These are phyloP conservation scores for Mythimna lalbum DNA, from an alignment of 2,888 invertebrate genomes.

Conservation along the genomic window DNA sequence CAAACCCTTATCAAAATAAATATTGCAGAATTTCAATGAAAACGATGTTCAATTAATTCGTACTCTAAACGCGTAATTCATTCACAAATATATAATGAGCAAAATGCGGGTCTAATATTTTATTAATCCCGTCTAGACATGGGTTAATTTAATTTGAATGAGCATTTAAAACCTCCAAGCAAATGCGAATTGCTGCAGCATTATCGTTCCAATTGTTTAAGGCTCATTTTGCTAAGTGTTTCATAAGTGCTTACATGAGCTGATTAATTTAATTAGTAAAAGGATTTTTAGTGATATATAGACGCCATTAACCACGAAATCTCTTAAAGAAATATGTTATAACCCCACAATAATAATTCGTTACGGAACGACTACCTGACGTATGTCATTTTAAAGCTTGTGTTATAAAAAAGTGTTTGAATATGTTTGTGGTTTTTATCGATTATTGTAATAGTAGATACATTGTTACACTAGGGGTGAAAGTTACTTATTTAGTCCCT, in stretches of 20 bases:
- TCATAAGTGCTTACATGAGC: neutral
- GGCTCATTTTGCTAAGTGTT: constrained; percentile 20
- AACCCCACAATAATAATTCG: too few relatives aligned
- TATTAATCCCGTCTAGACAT: constrained; percentile 50
- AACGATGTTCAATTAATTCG: constrained; percentile 25
- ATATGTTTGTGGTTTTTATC: too few relatives aligned
- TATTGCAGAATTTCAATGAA: constrained; percentile 7
- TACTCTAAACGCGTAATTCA: constrained; percentile 20
- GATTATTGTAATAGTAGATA: too few relatives aligned
- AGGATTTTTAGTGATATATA: neutral
- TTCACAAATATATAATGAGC: constrained; percentile 25
- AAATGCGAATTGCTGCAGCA: constrained; percentile 16
- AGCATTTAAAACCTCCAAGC: constrained; percentile 26
- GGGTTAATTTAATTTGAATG: constrained; percentile 32
- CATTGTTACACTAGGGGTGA: too few relatives aligned
- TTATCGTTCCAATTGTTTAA: constrained; percentile 15
- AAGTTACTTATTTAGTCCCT: too few relatives aligned
- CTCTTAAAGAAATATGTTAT: too few relatives aligned
- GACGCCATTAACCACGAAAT: neutral
- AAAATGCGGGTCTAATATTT: constrained; percentile 24
- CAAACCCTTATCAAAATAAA: neutral
- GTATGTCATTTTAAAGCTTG: too few relatives aligned
- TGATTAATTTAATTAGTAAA: neutral
- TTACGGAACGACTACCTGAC: too few relatives aligned
- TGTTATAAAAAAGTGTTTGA: too few relatives aligned